A percentile compares a stretch with the other conserved stretches of the same genome.
phyloP scores from a whole-genome alignment of 2,888 invertebrate species.

The Allophyes oxyacanthae region DNA sequence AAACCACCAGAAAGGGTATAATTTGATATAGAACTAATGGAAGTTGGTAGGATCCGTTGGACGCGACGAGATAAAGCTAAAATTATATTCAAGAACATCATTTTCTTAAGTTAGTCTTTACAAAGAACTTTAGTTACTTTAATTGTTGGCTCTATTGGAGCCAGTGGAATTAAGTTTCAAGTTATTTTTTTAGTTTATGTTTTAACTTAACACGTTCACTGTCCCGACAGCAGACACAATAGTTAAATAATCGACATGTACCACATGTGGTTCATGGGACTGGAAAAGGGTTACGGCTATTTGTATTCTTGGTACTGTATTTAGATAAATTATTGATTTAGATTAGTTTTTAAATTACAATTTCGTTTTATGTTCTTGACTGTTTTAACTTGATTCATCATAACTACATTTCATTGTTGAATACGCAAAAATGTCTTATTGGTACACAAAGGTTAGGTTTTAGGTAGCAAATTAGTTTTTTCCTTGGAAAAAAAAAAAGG shows the following conservation, averaged over 20 bases:
- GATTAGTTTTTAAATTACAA: no score
- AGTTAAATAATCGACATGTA: no score
- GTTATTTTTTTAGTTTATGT: constrained; percentile 6
- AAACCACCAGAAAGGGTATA: not conserved
- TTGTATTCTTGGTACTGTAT: not conserved
- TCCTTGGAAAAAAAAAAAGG: no score
- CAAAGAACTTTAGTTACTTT: constrained; percentile 18
- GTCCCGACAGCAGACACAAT: no score
- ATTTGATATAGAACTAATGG: constrained; percentile 39
- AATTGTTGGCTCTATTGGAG: constrained; percentile 23
- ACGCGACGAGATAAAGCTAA: constrained; percentile 10
- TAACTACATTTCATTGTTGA: no score
- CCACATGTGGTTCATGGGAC: no score
- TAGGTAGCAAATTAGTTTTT: no score
- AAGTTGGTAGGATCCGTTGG: constrained; percentile 39
- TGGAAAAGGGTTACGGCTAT: constrained; percentile 11
- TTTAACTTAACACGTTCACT: constrained; percentile 4
- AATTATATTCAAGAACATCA: constrained; percentile 9
- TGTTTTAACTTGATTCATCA: no score
- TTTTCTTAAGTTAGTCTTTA: constrained; percentile 16
- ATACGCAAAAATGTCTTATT: no score
- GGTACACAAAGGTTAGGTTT: no score
- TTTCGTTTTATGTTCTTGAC: no score
- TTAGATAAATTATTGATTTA: not conserved
- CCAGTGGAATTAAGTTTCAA: constrained; percentile 18